Evolutionary conservation across 1,140 invertebrate species (phyloP).

Genomic region (Coenobita brevimanus): DNA sequence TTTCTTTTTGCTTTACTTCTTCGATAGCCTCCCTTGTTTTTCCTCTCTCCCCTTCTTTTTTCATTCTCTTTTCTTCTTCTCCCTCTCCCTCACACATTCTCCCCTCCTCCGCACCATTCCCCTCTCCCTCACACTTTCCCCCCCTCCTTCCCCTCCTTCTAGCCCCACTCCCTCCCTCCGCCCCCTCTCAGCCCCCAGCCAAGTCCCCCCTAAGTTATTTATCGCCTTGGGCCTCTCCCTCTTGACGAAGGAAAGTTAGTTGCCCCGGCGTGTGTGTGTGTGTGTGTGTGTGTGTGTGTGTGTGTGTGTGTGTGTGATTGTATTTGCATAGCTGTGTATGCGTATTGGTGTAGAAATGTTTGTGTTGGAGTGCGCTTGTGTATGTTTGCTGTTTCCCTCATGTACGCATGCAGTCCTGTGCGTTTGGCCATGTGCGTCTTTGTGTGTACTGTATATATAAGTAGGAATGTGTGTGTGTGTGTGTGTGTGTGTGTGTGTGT

Average conservation of each 20-base stretch:
- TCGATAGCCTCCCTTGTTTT: neutral
- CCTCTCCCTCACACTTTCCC: neutral
- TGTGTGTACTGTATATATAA: too few relatives aligned
- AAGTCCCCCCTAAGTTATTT: constrained; percentile 30
- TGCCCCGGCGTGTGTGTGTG: neutral
- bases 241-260: constrained; percentile 11
- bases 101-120: neutral
- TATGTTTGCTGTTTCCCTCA: too few relatives aligned
- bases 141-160: neutral
- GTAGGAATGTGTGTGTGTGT: too few relatives aligned
- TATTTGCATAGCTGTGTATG: too few relatives aligned
- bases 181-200: neutral
- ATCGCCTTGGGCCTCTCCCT: neutral
- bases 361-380: too few relatives aligned
- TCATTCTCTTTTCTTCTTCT: neutral
- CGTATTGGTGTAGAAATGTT: too few relatives aligned
- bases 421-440: too few relatives aligned
- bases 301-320: too few relatives aligned
- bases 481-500: too few relatives aligned
- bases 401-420: too few relatives aligned
- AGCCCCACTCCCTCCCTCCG: neutral
- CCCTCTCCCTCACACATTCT: neutral
- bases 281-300: too few relatives aligned
- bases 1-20: neutral
- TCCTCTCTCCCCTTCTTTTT: neutral